phyloP scores from a whole-genome alignment of 2,113 vertebrate species.

The Solea senegalensis region DNA sequence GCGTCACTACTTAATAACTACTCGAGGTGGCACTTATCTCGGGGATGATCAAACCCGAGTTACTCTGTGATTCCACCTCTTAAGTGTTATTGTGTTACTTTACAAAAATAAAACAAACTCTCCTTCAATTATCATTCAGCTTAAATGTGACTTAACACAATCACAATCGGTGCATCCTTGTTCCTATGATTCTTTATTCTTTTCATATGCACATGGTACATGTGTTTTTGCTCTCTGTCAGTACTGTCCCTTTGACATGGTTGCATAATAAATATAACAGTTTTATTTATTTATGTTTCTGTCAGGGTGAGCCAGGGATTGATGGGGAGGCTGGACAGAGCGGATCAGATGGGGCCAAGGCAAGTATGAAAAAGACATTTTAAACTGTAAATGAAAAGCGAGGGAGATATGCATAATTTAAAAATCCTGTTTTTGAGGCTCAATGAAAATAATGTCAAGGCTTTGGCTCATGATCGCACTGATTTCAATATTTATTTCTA shows the following conservation, averaged over 20 bases:
- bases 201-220: neutral
- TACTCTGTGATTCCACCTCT: too few relatives aligned
- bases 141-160: too few relatives aligned
- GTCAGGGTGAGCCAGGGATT: constrained; percentile 90
- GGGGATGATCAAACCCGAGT: too few relatives aligned
- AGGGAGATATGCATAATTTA: constrained; percentile 1
- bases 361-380: constrained; percentile 52
- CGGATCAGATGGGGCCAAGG: constrained; percentile 90
- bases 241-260: neutral
- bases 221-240: neutral
- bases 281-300: constrained; percentile 19
- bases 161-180: too few relatives aligned
- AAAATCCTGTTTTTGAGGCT: neutral
- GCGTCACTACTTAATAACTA: too few relatives aligned
- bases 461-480: neutral
- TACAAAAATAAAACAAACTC: too few relatives aligned
- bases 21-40: too few relatives aligned
- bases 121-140: too few relatives aligned
- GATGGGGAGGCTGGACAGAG: constrained; percentile 87
- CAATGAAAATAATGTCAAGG: constrained; percentile 10
- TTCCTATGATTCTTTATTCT: neutral
- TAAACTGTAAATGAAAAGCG: neutral
- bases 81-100: too few relatives aligned
- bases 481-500: neutral
- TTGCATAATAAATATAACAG: neutral